Conservation (phyloP, 1,140 invertebrate species). For the Nasonia giraulti region DNA sequence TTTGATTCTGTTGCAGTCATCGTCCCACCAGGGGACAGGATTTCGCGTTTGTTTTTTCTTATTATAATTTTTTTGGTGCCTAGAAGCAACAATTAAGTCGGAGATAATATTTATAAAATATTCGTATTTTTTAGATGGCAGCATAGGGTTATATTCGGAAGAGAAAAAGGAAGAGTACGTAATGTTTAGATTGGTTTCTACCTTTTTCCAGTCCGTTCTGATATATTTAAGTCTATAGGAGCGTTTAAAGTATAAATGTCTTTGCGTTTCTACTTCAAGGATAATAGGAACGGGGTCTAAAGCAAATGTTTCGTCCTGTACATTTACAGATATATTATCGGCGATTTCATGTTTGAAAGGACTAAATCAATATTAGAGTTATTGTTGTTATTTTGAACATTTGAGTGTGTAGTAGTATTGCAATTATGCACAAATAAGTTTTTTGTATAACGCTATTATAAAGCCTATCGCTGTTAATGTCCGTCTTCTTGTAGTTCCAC, state of each 20-base stretch:
- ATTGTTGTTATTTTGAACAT: background rate
- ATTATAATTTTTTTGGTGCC: background rate
- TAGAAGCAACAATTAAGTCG: background rate
- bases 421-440: background rate
- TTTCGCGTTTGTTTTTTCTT: background rate
- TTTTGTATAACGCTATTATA: background rate
- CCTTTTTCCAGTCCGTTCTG: conserved; percentile 6
- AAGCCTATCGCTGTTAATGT: background rate
- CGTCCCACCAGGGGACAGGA: conserved; percentile 33
- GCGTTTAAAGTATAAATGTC: background rate
- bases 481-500: background rate
- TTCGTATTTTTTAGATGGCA: conserved; percentile 11
- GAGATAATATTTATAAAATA: background rate
- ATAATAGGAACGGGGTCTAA: conserved; percentile 63
- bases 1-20: conserved; percentile 40
- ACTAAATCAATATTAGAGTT: conserved; percentile 42
- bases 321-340: conserved; percentile 57
- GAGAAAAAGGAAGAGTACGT: background rate
- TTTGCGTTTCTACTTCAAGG: conserved; percentile 50
- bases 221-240: background rate
- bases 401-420: background rate
- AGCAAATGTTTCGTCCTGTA: conserved; percentile 57
- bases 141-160: background rate
- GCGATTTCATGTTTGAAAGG: conserved; percentile 52
- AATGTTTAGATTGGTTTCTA: background rate